Percentiles rank a stretch among this genome's conserved stretches.
Evolutionary conservation across 2,113 vertebrate species (phyloP).

Genomic region (Aegypius monachus): DNA sequence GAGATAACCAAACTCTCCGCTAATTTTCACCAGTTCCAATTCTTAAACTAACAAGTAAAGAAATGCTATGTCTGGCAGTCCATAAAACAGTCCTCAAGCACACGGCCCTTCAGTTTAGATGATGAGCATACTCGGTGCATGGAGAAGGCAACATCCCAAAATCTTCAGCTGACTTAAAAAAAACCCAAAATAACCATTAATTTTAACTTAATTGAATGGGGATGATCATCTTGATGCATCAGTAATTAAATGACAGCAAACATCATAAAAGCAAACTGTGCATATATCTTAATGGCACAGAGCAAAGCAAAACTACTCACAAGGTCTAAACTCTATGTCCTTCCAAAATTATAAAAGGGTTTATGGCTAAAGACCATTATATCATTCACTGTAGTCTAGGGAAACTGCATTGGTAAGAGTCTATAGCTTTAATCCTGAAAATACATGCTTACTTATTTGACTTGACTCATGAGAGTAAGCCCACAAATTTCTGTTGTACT

Average conservation of each 20-base stretch:
- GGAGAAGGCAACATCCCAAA: neutral
- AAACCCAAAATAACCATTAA: neutral
- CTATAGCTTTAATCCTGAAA: neutral
- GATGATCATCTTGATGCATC: neutral
- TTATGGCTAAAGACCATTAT: neutral
- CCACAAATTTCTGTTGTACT: neutral
- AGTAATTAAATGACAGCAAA: conserved; percentile 35
- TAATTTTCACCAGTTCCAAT: neutral
- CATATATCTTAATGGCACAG: conserved; percentile 6
- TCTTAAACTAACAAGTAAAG: neutral
- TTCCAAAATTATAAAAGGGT: neutral
- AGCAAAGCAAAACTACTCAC: neutral
- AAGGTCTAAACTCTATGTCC: neutral
- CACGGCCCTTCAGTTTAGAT: neutral
- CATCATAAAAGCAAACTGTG: conserved; percentile 37
- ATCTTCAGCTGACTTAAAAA: neutral
- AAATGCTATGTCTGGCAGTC: neutral
- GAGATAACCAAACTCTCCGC: neutral
- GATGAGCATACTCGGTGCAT: neutral
- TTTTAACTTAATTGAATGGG: neutral
- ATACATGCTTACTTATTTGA: neutral
- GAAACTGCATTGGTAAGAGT: neutral
- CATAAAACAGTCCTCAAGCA: neutral
- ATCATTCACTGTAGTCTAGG: neutral
- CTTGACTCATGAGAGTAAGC: neutral